Percentiles rank a stretch among this genome's conserved stretches.
Evolutionary conservation across 2,888 invertebrate species (phyloP).

Genomic region (Opisthograptis luteolata): DNA sequence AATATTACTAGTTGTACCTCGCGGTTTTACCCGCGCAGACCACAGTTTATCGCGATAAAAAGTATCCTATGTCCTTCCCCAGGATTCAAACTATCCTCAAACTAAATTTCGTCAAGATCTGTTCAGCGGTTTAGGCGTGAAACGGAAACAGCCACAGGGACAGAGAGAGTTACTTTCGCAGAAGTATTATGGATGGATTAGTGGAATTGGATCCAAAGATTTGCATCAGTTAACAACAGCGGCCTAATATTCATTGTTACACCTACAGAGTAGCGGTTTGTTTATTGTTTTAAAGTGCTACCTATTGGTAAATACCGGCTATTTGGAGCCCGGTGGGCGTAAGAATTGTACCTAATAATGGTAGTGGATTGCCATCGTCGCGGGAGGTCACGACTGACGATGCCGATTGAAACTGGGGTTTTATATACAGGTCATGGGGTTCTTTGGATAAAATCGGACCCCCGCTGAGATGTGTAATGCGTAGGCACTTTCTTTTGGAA

Average conservation of each 20-base stretch:
- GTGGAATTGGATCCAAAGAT: too few relatives aligned
- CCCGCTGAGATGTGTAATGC: not conserved
- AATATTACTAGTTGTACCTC: too few relatives aligned
- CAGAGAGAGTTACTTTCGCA: too few relatives aligned
- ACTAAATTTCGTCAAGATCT: too few relatives aligned
- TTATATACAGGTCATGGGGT: slow-evolving; percentile 5
- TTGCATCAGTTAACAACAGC: slow-evolving; percentile 2
- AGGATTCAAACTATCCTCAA: too few relatives aligned
- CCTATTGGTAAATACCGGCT: slow-evolving; percentile 12
- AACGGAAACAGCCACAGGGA: too few relatives aligned
- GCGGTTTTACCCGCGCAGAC: too few relatives aligned
- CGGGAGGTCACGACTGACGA: slow-evolving; percentile 9
- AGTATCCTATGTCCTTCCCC: too few relatives aligned
- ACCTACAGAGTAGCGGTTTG: slow-evolving; percentile 30
- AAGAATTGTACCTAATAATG: slow-evolving; percentile 10
- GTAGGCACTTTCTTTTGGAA: not conserved
- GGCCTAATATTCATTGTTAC: slow-evolving; percentile 16
- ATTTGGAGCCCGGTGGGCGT: slow-evolving; percentile 19
- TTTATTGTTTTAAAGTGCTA: slow-evolving; percentile 28
- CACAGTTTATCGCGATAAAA: too few relatives aligned
- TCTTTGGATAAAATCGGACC: not conserved
- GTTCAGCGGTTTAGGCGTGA: too few relatives aligned
- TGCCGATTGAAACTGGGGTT: not conserved
- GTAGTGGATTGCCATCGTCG: not conserved
- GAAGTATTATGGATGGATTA: too few relatives aligned